These are phyloP conservation scores for Pipistrellus kuhlii DNA, from an alignment of 2,797 vertebrate genomes.

Conservation along the genomic window DNA sequence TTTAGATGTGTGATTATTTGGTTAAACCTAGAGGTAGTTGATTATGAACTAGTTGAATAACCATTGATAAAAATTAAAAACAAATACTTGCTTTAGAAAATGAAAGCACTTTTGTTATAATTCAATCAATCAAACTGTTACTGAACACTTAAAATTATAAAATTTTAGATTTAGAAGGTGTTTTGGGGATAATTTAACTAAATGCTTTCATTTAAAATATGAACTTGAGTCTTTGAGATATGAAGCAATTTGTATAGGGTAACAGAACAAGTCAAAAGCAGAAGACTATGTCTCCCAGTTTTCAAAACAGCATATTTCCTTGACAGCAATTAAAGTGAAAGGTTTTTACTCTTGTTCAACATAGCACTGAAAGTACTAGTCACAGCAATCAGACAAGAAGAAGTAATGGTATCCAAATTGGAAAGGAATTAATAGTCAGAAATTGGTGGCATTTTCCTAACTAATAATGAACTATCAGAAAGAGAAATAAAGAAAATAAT, in stretches of 20 bases:
- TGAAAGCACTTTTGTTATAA: constrained; percentile 14
- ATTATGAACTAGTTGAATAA: neutral
- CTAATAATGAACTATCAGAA: neutral
- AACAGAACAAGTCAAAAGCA: neutral
- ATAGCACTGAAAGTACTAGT: neutral
- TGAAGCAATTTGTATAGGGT: neutral
- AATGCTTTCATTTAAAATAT: constrained; percentile 36
- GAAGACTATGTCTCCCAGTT: neutral
- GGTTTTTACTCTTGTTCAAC: neutral
- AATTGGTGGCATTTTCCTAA: neutral
- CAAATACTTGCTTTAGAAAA: neutral
- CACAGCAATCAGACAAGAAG: neutral
- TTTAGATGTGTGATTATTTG: neutral
- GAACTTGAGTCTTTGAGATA: neutral
- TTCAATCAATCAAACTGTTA: neutral
- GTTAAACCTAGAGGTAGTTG: neutral
- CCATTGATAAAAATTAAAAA: neutral
- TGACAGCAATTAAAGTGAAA: neutral
- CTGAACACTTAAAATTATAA: neutral
- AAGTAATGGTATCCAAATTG: neutral
- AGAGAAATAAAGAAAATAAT: neutral
- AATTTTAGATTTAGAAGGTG: neutral
- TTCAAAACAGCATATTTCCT: neutral
- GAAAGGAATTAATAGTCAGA: neutral
- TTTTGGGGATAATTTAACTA: neutral